Evolutionary conservation across 2,888 invertebrate species (phyloP).

Genomic region (Acanthosepion lycidas): DNA sequence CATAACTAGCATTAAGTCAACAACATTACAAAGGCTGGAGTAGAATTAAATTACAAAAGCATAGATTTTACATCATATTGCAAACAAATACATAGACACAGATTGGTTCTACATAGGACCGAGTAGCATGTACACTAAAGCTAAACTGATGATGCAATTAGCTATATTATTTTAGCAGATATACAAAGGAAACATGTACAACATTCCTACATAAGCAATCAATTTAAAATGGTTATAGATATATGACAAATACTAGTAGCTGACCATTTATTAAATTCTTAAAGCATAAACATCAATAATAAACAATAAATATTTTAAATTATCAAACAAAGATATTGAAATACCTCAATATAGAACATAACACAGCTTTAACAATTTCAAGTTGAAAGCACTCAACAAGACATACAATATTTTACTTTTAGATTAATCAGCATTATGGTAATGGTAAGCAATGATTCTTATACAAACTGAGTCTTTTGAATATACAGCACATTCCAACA

Average conservation of each 20-base stretch:
- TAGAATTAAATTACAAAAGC: not conserved
- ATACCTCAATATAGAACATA: too few species aligned
- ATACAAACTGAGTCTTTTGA: not conserved
- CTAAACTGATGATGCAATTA: constrained; percentile 5
- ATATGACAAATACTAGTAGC: not conserved
- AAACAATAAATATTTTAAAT: not conserved
- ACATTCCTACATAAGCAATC: not conserved
- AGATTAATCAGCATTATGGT: not conserved
- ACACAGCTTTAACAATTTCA: not conserved
- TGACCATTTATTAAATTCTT: not conserved
- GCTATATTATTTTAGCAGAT: not conserved
- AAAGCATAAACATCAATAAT: not conserved
- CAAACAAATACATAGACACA: not conserved
- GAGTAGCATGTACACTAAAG: not conserved
- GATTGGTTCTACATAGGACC: not conserved
- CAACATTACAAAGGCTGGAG: not conserved
- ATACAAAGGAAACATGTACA: not conserved
- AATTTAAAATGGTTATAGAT: not conserved
- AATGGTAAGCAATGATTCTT: not conserved
- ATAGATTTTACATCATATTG: not conserved
- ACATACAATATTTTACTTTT: not conserved
- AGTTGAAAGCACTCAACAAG: not conserved
- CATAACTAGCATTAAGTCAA: not conserved
- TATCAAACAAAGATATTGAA: not conserved
- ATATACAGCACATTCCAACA: not conserved